Evolutionary conservation across 2,888 invertebrate genomes (phyloP), one percentile per base, ranked within the genome.

Genomic region (Gymnoscelis rufifasciata): DNA sequence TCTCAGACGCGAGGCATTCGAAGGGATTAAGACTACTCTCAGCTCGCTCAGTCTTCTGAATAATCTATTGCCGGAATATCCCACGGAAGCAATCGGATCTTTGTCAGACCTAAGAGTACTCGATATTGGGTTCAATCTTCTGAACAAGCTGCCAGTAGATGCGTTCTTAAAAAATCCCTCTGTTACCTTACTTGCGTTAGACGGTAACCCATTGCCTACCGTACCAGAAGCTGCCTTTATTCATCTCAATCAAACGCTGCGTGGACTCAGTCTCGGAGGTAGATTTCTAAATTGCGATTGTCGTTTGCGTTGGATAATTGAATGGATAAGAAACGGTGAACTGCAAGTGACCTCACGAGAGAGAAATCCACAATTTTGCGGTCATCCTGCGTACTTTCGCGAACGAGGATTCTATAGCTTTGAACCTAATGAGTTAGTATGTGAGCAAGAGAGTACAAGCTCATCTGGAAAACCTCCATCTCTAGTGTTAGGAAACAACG

Each of bases 301-400:
- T 74, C 92, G 93, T 47, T 78, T 97, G 37, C 90, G 93, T 6
- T 97, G 97, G 97, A 93, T 97, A 48, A 93, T 95, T 50, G 93
- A 96, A 69, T 97, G 97, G 97, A 96, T 97, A 60, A 90, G 93
- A 41, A 93, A 93, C 55, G 93, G 93, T 8, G 96, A 97, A 72
- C 88, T 97, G 29, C 97, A 97, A 90, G 96, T 97, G 12, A 97
- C 97, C 7, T 96, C 96, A 54, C 90, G 97, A 31, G 97, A 97
- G 78, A 90, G 96, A 62, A 96, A 95, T 77, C 97, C 97, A 5
- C 97, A 97, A 76, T 97, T 97, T 78, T 97, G 97, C 68, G 97
- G 96, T 8, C 92, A 92, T 58, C 97, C 97, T 1, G 88, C 92
- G 1, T 89, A 92, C 54, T 93, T 97, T 64, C 91, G 94, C 46